Conservation (phyloP, 2,888 invertebrate genomes). For the Caenorhabditis sp. region DNA sequence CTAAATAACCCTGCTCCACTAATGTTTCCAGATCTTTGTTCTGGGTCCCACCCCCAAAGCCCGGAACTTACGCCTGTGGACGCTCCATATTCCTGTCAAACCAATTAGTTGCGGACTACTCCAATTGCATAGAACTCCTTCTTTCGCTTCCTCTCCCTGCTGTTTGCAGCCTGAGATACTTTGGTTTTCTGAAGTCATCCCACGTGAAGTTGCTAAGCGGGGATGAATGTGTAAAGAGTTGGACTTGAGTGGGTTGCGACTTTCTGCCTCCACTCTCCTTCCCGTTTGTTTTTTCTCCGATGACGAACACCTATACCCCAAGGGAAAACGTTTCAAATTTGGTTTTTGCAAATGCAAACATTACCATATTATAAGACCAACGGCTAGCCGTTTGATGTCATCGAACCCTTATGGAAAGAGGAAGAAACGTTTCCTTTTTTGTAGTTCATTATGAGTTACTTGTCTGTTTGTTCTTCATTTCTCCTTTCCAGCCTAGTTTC, state of each 20-base stretch:
- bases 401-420: neutral
- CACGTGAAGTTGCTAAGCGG: conserved; percentile 49
- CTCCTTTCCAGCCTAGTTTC: conserved; percentile 4
- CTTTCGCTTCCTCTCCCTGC: neutral
- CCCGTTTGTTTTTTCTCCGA: neutral
- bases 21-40: conserved; percentile 5
- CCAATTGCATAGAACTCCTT: conserved; percentile 9
- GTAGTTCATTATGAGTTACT: too few relatives aligned
- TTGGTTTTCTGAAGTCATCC: conserved; percentile 37
- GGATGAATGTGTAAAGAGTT: conserved; percentile 37
- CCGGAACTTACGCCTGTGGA: conserved; percentile 10
- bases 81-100: conserved; percentile 25
- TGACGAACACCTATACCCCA: conserved; percentile 9
- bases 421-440: too few relatives aligned
- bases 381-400: conserved; percentile 13
- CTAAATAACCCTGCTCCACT: conserved; percentile 7
- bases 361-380: conserved; percentile 6
- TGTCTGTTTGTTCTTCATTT: too few relatives aligned
- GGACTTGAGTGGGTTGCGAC: conserved; percentile 28
- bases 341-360: conserved; percentile 22
- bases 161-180: conserved; percentile 5
- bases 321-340: neutral
- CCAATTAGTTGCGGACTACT: conserved; percentile 33
- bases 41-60: conserved; percentile 10
- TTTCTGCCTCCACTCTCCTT: neutral